Base-by-base conservation (phyloP, 2,888 invertebrate genomes). In the Mycogona germanica region DNA sequence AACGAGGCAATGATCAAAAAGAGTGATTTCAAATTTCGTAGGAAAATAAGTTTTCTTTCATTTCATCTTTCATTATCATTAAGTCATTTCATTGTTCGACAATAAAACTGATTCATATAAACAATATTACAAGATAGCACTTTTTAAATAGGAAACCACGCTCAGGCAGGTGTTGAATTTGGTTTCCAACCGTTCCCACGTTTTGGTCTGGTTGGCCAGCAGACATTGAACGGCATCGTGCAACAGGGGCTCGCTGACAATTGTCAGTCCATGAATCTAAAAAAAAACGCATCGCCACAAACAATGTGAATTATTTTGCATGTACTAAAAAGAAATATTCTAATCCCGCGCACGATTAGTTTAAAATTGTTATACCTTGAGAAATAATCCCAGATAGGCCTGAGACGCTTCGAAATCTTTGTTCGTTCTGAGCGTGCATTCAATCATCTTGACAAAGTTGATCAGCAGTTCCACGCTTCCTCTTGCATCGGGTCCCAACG, bases 341-440 rank as follows among this genome's bases (percentile, higher is more conserved):
- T 2, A 25, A 25, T 45, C n/a, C n/a, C n/a, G n/a, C n/a, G n/a
- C n/a, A n/a, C n/a, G 26, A 6, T 9, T 7, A 9, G 25, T 35
- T 21, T 37, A 14, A 26, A 6, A 29, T 21, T 19, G 12, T 32
- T 32, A 21, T 37, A 79, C 77, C 70, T 92, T 92, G 30, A 97
- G 70, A 70, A 91, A 93, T 42, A 92, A 75, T 44, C 82, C 82
- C 56, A 96, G 75, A 71, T 93, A 96, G 0, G 93, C 82, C 67
- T 95, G 88, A 0, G 83, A 81, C 53, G 95, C 71, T 73, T 97
- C 96, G 70, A 91, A 96, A 72, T 93, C 80, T 58, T 69, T 77
- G 64, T 86, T 87, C 2, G 79, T 80, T 60, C 76, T 73, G 35
- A 96, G 73, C 74, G 84, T 81, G 53, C 72, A 72, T 54, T 77